Evolutionary conservation across 2,113 vertebrate species (phyloP).

Genomic region (Nerophis ophidion): DNA sequence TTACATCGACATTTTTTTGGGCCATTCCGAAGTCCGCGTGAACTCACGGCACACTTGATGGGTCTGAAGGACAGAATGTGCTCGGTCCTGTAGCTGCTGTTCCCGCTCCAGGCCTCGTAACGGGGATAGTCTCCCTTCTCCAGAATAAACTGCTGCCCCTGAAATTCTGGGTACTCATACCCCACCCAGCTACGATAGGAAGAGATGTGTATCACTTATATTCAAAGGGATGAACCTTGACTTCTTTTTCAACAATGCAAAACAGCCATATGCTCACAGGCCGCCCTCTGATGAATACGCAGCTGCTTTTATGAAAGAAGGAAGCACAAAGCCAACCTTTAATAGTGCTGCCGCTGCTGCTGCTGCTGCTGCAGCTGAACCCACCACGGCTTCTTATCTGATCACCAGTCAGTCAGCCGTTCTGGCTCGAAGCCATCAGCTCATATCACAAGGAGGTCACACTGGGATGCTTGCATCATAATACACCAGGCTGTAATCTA

Average conservation of each 20-base stretch:
- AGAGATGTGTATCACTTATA: neutral
- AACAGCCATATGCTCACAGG: conserved; percentile 14
- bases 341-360: conserved; percentile 35
- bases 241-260: conserved; percentile 26
- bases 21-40: neutral
- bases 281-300: conserved; percentile 23
- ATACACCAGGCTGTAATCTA: too few relatives aligned
- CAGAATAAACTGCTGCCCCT: conserved; percentile 96
- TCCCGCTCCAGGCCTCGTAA: conserved; percentile 91
- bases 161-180: conserved; percentile 91
- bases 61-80: conserved; percentile 93
- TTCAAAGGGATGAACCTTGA: neutral
- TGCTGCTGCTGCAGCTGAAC: conserved; percentile 40
- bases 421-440: conserved; percentile 41
- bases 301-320: conserved; percentile 44
- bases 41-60: conserved; percentile 86
- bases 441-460: conserved; percentile 47
- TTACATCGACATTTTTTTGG: neutral
- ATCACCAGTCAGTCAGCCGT: conserved; percentile 56
- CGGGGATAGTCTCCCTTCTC: conserved; percentile 95
- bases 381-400: conserved; percentile 55
- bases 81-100: conserved; percentile 88
- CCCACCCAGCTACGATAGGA: conserved; percentile 80
- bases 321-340: conserved; percentile 65
- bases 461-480: conserved; percentile 34